Conservation (phyloP, 2,113 vertebrate species). For the Hemibates koningsi region DNA sequence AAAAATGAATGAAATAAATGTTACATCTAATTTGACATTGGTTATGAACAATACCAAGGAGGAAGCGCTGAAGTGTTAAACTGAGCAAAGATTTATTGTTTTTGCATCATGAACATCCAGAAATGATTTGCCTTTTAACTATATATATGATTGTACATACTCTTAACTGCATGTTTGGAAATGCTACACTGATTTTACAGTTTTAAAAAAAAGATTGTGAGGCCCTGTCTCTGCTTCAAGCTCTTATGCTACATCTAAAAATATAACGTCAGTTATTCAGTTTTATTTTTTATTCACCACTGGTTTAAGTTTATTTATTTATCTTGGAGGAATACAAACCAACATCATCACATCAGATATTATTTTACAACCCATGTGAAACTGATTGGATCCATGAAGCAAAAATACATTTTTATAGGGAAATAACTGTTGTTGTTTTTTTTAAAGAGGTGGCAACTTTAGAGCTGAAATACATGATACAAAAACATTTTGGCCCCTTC, state of each 20-base stretch:
- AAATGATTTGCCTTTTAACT: neutral
- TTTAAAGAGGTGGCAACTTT: neutral
- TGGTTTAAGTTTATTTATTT: neutral
- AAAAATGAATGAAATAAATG: neutral
- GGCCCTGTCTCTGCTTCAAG: neutral
- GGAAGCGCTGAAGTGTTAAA: neutral
- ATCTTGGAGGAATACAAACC: neutral
- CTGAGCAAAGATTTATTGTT: neutral
- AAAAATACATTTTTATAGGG: neutral
- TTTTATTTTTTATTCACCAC: neutral
- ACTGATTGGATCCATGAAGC: neutral
- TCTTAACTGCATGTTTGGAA: neutral
- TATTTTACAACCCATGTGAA: neutral
- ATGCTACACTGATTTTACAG: neutral
- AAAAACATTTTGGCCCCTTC: neutral
- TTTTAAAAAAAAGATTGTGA: neutral
- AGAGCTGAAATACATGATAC: neutral
- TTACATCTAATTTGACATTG: neutral
- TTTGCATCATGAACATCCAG: neutral
- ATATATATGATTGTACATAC: neutral
- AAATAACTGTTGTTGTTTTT: neutral
- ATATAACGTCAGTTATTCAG: neutral
- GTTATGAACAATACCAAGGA: neutral
- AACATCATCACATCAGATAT: neutral
- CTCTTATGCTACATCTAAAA: neutral